A percentile compares a stretch with the other conserved stretches of the same genome.
Evolutionary conservation across 2,888 invertebrate genomes (phyloP).

Genomic region (Smittia aterrima): DNA sequence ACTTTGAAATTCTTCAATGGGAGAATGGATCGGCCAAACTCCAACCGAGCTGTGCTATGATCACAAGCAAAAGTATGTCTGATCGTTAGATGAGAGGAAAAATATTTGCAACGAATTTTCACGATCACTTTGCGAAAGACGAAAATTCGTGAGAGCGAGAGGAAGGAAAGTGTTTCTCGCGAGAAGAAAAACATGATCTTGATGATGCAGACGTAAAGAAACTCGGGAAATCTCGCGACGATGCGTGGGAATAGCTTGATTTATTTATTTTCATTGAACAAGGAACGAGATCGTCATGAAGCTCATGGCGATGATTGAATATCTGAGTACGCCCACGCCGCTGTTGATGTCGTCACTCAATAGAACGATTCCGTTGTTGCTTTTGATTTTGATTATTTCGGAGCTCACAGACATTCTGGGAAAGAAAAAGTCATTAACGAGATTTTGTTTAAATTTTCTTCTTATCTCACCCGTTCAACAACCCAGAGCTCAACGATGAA

Average conservation of each 20-base stretch:
- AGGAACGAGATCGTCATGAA: background rate
- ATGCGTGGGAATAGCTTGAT: background rate
- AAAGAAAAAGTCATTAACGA: too few relatives aligned
- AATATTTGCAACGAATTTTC: conserved; percentile 31
- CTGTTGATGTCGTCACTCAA: background rate
- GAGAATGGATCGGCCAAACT: background rate
- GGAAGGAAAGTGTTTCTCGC: background rate
- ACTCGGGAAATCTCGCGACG: background rate
- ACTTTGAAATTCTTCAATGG: conserved; percentile 7
- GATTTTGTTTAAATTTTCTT: too few relatives aligned
- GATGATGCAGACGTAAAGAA: background rate
- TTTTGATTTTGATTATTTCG: background rate
- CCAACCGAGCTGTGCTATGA: conserved; percentile 1
- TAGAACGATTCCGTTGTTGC: background rate
- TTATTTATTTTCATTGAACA: background rate
- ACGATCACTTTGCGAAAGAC: conserved; percentile 37
- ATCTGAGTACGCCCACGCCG: background rate
- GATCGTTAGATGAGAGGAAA: conserved; percentile 21
- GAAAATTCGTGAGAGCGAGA: conserved; percentile 6
- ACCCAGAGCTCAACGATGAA: conserved; percentile 25
- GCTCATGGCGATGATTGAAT: too few relatives aligned
- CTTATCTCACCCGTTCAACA: conserved; percentile 21
- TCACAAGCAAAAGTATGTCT: conserved; percentile 25
- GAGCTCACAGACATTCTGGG: background rate
- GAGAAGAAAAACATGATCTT: background rate